Evolutionary conservation across 2,797 vertebrate species (phyloP), one percentile per base, ranked within the genome.

Genomic region (Fistularia tabacaria): DNA sequence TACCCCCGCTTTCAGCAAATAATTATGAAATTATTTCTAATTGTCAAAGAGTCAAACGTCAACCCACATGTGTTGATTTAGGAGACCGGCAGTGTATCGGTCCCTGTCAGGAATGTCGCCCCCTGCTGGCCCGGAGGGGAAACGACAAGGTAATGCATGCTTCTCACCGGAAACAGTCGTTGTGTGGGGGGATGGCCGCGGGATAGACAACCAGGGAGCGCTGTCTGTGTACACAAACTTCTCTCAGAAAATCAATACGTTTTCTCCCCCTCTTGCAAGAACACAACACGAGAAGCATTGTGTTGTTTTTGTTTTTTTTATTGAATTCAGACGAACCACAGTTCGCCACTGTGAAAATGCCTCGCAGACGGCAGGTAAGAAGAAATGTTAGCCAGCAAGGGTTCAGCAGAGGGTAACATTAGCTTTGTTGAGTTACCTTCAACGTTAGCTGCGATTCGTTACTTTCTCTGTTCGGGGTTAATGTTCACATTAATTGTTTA

Each of bases 311-410:
- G 25, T 64, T 36, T 9, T 4, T n/a, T 11, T 36, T 55, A 52
- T 38, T 42, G 8, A 51, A 39, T 36, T 13, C 40, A 51, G 10
- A 14, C 12, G 13, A 62, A 51, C 2, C 12, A 25, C n/a, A 38
- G 6, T 15, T 36, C 5, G 49, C 57, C 10, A 6, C 49, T 44
- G 40, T 36, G 49, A 76, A 74, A 15, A 90, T 90, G 88, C 88
- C 87, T 51, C 88, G 88, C 3, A 87, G 86, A 75, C 73, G 85
- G 59, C 87, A 84, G 86, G 88, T 90, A 82, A 76, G 85, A 82
- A 76, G 85, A 74, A 60, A 74, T 64, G 52, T 77, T 14, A 48
- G 43, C 45, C 38, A 40, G 38, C 9, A 41, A 69, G 73, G 62
- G 76, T 66, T 67, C 67, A 62, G 15, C 25, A 49, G 53, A 79